Evolutionary conservation across 2,797 vertebrate species (phyloP), one percentile per base, ranked within the genome.

Genomic region (Tarsius wallacei): DNA sequence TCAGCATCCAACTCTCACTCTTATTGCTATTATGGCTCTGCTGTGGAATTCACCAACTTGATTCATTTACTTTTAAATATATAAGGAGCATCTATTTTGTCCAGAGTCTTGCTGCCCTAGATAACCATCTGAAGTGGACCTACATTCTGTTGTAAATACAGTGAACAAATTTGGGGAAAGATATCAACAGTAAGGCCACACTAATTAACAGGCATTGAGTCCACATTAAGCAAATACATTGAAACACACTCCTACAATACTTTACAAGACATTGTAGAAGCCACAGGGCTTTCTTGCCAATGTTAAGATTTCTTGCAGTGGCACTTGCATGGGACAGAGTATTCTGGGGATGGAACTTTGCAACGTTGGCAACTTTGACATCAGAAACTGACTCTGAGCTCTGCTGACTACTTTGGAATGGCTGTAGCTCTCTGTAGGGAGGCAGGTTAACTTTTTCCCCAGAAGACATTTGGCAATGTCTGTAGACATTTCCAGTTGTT

Each of bases 1-100:
- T 31, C 11, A 11, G 53, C 15, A 33, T 49, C 89, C 3, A 0
- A 9, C 10, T 21, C 51, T 5, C 51, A 2, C 10, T 24, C 63
- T 19, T 19, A 0, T 7, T 1, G 26, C 36, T 14, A 0, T 6
- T 2, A 12, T 1, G 5, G 16, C 6, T 12, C 61, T 22, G 4
- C 14, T 3, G 47, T 16, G 31, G 66, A 42, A 61, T 14, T 36
- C 70, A 55, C 16, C 28, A 11, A 17, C 28, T 70, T 7, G 26
- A 49, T 51, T 64, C 26, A 4, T 81, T 86, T 57, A 24, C 22
- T 77, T 76, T 4, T 19, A 57, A 70, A 80, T n/a, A 28, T 42
- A 17, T 2, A 78, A 49, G 7, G 28, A 86, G 36, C 12, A 36
- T 36, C 33, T 63, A 24, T 80, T 53, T 73, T 21, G 80, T 15